Percentiles rank a stretch among this genome's conserved stretches.
Evolutionary conservation across 1,140 invertebrate species (phyloP).

Genomic region (Grapholita molesta): DNA sequence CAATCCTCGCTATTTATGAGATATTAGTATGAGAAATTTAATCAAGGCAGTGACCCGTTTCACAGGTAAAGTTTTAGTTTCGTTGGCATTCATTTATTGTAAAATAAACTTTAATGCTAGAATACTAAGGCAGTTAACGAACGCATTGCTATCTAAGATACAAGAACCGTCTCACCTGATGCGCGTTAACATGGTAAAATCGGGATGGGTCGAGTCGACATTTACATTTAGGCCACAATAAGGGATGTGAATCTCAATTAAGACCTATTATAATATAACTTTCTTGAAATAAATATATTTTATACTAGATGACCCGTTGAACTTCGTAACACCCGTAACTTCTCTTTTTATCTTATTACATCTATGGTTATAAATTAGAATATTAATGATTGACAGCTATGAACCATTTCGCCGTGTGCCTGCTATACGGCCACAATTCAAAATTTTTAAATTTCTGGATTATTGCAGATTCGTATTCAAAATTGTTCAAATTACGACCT

Average conservation of each 20-base stretch:
- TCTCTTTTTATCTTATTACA: too few relatives aligned
- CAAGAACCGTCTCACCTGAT: not conserved
- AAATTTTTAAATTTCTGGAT: too few relatives aligned
- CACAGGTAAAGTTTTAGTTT: not conserved
- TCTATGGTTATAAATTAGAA: too few relatives aligned
- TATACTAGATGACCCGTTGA: too few relatives aligned
- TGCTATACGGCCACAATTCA: too few relatives aligned
- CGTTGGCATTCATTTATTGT: not conserved
- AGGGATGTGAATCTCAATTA: not conserved
- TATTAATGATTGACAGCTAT: too few relatives aligned
- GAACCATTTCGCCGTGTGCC: too few relatives aligned
- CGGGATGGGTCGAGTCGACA: not conserved
- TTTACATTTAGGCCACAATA: not conserved
- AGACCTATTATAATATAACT: too few relatives aligned
- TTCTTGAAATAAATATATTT: too few relatives aligned
- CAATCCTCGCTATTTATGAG: constrained; percentile 2
- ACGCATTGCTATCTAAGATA: not conserved
- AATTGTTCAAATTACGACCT: too few relatives aligned
- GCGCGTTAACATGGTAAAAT: not conserved
- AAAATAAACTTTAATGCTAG: not conserved
- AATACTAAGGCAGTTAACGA: not conserved
- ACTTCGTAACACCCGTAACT: too few relatives aligned
- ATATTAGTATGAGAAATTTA: constrained; percentile 14
- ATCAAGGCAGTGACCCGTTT: constrained; percentile 2
- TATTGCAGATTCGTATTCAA: too few relatives aligned